A percentile compares a stretch with the other conserved stretches of the same genome.
phyloP scores from a whole-genome alignment of 2,888 invertebrate genomes.

The Zelleria hepariella region DNA sequence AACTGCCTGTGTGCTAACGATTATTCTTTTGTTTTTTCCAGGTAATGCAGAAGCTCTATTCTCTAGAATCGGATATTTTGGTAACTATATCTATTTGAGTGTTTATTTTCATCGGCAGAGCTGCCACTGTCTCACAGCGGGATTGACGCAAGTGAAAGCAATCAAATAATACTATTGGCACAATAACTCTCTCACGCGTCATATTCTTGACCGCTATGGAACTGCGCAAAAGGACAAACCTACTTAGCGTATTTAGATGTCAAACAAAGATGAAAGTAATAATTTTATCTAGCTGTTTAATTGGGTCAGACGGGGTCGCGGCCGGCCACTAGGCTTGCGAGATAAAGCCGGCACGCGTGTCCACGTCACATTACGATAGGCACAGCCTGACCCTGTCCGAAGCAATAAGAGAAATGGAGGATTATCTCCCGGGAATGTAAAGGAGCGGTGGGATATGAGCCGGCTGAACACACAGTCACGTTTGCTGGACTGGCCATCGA shows the following conservation, averaged over 20 bases:
- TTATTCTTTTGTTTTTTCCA: neutral
- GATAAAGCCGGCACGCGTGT: conserved; percentile 49
- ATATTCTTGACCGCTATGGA: neutral
- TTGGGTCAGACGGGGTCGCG: conserved; percentile 59
- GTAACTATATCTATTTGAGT: neutral
- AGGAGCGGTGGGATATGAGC: neutral
- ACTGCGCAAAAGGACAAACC: no score
- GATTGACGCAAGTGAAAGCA: neutral
- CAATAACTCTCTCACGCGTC: neutral
- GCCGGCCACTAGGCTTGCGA: conserved; percentile 41
- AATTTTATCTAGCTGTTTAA: conserved; percentile 19
- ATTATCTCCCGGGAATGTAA: neutral
- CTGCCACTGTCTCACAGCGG: neutral
- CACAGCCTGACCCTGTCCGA: neutral
- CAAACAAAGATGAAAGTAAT: neutral
- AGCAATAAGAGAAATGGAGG: neutral
- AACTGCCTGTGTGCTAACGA: neutral
- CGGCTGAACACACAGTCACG: neutral
- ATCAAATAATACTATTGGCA: neutral
- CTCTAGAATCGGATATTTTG: neutral
- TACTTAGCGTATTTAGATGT: neutral
- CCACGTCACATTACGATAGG: conserved; percentile 12
- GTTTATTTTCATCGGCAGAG: neutral
- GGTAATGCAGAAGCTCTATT: neutral
- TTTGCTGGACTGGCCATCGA: no score